Evolutionary conservation across 2,113 vertebrate genomes (phyloP), one percentile per base, ranked within the genome.

Genomic region (Sylvia atricapilla): DNA sequence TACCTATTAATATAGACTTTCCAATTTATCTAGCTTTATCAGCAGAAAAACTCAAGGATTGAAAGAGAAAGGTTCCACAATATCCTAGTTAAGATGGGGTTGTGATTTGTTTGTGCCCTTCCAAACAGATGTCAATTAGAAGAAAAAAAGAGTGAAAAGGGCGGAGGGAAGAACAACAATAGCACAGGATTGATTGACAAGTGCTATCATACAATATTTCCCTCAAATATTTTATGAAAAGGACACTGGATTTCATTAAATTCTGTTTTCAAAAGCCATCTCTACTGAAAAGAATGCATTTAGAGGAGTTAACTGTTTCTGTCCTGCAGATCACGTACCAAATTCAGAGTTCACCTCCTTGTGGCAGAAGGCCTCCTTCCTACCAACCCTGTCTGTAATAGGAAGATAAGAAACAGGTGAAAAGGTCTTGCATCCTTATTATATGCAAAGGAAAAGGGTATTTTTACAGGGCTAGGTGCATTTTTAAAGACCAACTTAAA

Each of bases 201-300:
- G 2, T 82, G 53, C 66, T 95, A 93, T 87, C 31, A 20, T 95
- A 93, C 80, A 93, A 96, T 83, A 80, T 53, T 92, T 94, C 84
- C 93, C 96, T 97, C 87, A 93, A 94, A 86, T 94, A 93, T 94
- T 97, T 97, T 96, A 96, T 96, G 94, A 97, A 97, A 97, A 97
- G 89, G 66, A 97, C 77, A 91, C 55, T 95, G 77, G 86, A 93
- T 96, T 97, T 97, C 91, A 96, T 95, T 94, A 95, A 88, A 87
- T 96, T 97, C 89, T 94, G 81, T 97, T 97, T 97, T 94, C 68
- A 95, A 92, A 92, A 97, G 82, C 64, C 82, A 83, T 81, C 59
- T 22, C 73, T 85, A 92, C 59, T 94, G 90, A 96, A 96, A 95
- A 88, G 46, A 94, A 88, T 90, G 46, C 35, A 80, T 80, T 93